Percentiles rank a stretch among this genome's conserved stretches.
Evolutionary conservation across 1,140 invertebrate genomes (phyloP).

Genomic region (Trichomalopsis sarcophagae): DNA sequence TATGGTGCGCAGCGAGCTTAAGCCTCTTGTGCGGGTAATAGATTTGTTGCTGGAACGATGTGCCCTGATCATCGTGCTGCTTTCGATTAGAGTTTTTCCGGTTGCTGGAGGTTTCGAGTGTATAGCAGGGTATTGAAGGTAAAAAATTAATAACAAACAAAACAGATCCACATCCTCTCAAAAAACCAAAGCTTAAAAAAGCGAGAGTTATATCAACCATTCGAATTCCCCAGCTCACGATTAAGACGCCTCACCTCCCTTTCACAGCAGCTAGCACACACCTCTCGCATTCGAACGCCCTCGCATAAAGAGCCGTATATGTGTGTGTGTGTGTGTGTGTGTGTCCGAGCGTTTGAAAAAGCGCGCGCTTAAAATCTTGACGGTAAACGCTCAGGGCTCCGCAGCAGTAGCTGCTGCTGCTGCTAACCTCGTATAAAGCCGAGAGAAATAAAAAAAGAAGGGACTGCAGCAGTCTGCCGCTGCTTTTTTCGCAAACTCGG

Average conservation of each 20-base stretch:
- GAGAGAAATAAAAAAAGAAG: neutral
- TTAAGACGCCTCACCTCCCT: neutral
- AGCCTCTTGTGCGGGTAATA: neutral
- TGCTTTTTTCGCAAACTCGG: slow-evolving; percentile 3
- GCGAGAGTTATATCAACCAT: neutral
- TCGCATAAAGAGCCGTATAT: neutral
- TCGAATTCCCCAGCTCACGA: neutral
- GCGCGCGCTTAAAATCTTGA: neutral
- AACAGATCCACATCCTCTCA: too few relatives aligned
- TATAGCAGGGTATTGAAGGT: too few relatives aligned
- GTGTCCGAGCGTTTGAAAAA: neutral
- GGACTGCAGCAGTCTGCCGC: neutral
- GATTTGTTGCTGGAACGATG: too few relatives aligned
- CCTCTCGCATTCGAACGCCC: neutral
- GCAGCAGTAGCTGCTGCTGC: neutral
- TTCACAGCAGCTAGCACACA: neutral
- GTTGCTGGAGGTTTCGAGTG: too few relatives aligned
- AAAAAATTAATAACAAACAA: too few relatives aligned
- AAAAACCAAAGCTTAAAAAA: too few relatives aligned
- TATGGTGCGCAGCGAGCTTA: neutral
- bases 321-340: too few relatives aligned
- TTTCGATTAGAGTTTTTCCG: too few relatives aligned
- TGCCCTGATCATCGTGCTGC: too few relatives aligned
- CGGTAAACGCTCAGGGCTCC: slow-evolving; percentile 13
- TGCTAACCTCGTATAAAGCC: neutral